Base-by-base conservation (phyloP, 2,888 invertebrate species). In the Dromius quadrimaculatus region DNA sequence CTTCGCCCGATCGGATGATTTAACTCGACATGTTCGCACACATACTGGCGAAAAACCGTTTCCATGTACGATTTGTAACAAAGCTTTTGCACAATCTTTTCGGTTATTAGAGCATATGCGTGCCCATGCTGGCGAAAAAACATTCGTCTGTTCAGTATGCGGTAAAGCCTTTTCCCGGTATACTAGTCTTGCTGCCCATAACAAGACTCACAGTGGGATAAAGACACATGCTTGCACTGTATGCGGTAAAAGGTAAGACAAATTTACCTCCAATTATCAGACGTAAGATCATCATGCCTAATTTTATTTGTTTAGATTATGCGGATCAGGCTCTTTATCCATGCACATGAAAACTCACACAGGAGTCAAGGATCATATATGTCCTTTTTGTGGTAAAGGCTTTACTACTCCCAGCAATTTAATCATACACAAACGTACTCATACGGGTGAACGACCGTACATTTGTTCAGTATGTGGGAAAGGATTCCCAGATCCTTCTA, bases 321-420 rank as follows among this genome's bases (percentile, higher is more conserved):
- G 82, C 72, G 77, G 80, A 0, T 81, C 80, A 74, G 79, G 80
- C 1, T 83, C 81, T 73, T 79, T 85, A 1, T 84, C 83, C 22
- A 84, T 85, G 2, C 85, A 85, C 73, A 79, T 80, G 62, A 81
- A 84, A 47, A 82, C 82, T 1, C 85, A 85, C 74, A 83, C 81
- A 45, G 83, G 85, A 4, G 82, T 83, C 59, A 83, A 81, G 76
- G 84, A 83, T 0, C 84, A 84, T 75, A 76, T 76, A 8, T 83
- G 83, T 74, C 75, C 77, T 17, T 74, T 75, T 15, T 83, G 82
- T 69, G 77, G 77, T 19, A 76, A 81, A 45, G 82, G 82, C 17
- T 83, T 81, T 71, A 80, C 82, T 34, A 81, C 80, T 74, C 82
- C 82, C 0, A 81, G 81, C 1, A 82, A 82, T 71, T 73, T 84